Percentiles rank a stretch among this genome's conserved stretches.
These are phyloP conservation scores for Saimiri boliviensis DNA, from an alignment of 2,113 vertebrate species.

Conservation along the genomic window DNA sequence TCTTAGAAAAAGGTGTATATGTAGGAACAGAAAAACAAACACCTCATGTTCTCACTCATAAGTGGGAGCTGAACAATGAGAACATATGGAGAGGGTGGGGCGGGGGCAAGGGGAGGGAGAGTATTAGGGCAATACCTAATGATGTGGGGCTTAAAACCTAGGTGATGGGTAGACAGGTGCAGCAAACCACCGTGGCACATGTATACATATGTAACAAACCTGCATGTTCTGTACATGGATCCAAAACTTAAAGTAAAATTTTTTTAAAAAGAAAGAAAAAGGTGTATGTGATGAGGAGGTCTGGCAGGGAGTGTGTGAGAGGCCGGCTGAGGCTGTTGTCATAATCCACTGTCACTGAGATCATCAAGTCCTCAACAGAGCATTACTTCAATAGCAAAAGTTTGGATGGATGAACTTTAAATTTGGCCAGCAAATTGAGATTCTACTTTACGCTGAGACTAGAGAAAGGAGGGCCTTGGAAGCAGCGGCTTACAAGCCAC, in stretches of 20 bases:
- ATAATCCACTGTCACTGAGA: not conserved
- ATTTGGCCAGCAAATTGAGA: conserved; percentile 18
- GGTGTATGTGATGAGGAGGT: not conserved
- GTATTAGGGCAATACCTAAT: no score
- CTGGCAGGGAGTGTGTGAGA: not conserved
- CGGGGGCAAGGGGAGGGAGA: no score
- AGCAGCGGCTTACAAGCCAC: not conserved
- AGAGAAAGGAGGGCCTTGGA: not conserved
- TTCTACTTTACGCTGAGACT: conserved; percentile 36
- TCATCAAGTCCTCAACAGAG: not conserved
- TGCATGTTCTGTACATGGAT: no score
- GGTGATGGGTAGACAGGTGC: no score
- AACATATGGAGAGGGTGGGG: no score
- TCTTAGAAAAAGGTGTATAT: not conserved
- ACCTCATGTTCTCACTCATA: no score
- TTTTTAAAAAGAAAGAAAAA: not conserved
- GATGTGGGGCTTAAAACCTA: no score
- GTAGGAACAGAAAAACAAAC: no score
- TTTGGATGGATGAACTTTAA: conserved; percentile 30
- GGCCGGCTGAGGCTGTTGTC: not conserved
- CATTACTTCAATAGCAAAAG: not conserved
- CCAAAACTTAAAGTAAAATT: not conserved
- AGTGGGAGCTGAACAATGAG: no score
- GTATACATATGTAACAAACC: no score
- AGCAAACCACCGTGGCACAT: no score